Evolutionary conservation across 2,113 vertebrate species (phyloP), one percentile per base, ranked within the genome.

Genomic region (Thunnus maccoyii): DNA sequence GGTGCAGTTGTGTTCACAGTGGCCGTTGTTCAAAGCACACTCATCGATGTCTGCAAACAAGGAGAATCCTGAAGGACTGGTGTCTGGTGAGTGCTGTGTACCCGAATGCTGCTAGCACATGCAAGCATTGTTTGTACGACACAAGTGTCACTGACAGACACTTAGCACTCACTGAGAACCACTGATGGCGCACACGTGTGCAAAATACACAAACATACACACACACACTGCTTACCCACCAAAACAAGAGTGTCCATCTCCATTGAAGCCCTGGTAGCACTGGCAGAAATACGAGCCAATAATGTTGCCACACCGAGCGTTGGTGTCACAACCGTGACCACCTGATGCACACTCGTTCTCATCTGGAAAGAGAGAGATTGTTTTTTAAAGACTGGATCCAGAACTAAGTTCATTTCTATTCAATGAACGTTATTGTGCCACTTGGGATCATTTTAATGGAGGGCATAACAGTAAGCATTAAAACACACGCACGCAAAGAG

Each of bases 221-320:
- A 32, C 48, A 51, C 27, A 56, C 13, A 8, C 5, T 13, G 50
- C 12, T 75, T 36, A 89, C 93, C 79, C 77, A 96, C 95, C 95
- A 27, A 92, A 95, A 90, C 96, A 96, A 80, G 92, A 84, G 87
- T 85, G 86, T 25, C 96, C 95, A 17, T 96, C 93, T 20, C 96
- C 96, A 36, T 79, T 94, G 80, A 95, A 96, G 56, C 95, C 96
- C 76, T 94, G 95, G 85, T 92, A 94, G 79, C 96, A 96, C 75
- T 96, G 96, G 83, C 96, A 96, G 91, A 95, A 96, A 74, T 95
- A 96, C 0, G 95, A 96, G 30, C 96, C 96, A 2, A 96, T 93
- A 67, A 95, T 87, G 72, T 96, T 96, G 17, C 95, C 95, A 54
- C 96, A 96, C 10, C 89, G 94, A 82, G 96, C 96, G 5, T 95